A percentile compares a stretch with the other conserved stretches of the same genome.
Conservation (phyloP, 2,888 invertebrate species). For the Pseudoips prasinana region DNA sequence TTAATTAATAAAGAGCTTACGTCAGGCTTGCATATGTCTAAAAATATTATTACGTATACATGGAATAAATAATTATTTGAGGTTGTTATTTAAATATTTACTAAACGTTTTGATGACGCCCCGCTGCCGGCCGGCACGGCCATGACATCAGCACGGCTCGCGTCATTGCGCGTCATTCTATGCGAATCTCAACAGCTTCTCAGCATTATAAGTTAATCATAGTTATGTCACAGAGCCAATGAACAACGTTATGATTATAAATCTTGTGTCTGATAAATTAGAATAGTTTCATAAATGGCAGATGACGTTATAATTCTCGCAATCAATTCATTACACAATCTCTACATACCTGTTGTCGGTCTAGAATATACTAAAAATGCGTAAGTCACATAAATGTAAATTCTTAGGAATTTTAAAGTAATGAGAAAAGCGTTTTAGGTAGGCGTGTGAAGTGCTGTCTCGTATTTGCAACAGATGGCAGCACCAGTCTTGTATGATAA, state of each 20-base stretch:
- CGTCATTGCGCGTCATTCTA: slow-evolving; percentile 69
- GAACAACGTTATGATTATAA: slow-evolving; percentile 53
- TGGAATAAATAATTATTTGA: no score
- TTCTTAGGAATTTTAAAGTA: no score
- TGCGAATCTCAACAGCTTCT: slow-evolving; percentile 53
- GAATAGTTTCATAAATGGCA: slow-evolving; percentile 32
- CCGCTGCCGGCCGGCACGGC: slow-evolving; percentile 46
- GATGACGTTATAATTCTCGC: slow-evolving; percentile 34
- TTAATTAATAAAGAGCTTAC: no score
- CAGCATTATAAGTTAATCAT: slow-evolving; percentile 57
- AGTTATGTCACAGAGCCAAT: slow-evolving; percentile 55
- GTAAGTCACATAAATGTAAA: no score
- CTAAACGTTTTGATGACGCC: slow-evolving; percentile 44
- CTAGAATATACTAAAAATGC: no score
- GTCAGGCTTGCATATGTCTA: no score
- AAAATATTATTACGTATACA: no score
- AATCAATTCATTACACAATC: slow-evolving; percentile 24
- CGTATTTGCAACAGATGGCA: neutral
- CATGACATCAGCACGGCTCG: slow-evolving; percentile 68
- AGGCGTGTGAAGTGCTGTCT: neutral
- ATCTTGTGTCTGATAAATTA: slow-evolving; percentile 46
- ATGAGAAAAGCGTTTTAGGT: no score
- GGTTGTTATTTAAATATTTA: no score
- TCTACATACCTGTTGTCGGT: no score
- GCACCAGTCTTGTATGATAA: neutral